These are phyloP conservation scores for Chauna torquata DNA, from an alignment of 2,113 vertebrate species.

Conservation along the genomic window DNA sequence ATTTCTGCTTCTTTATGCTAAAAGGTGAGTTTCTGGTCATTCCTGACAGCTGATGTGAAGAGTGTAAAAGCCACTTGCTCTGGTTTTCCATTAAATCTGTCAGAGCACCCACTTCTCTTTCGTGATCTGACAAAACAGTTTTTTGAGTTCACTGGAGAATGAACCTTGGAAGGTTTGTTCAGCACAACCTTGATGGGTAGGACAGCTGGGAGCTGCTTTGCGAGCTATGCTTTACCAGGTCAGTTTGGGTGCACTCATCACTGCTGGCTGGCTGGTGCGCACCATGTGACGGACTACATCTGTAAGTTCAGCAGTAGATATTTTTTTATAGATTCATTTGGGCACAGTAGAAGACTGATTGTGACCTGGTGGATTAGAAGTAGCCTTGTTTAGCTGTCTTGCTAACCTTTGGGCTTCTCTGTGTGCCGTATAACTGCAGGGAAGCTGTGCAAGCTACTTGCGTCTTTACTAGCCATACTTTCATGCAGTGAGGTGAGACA, in stretches of 20 bases:
- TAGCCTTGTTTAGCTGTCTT: neutral
- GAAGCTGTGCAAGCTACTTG: neutral
- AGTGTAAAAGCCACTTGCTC: neutral
- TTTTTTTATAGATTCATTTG: neutral
- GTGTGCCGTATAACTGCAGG: neutral
- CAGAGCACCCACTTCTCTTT: neutral
- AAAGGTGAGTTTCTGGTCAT: conserved; percentile 33
- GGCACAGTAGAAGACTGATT: neutral
- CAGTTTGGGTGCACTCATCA: neutral
- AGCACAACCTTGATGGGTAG: neutral
- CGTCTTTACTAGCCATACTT: neutral
- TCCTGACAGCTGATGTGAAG: neutral
- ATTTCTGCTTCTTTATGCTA: conserved; percentile 19
- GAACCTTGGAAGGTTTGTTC: neutral
- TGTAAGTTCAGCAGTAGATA: neutral
- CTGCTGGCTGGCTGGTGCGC: neutral
- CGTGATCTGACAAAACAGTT: neutral
- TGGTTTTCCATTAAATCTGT: neutral
- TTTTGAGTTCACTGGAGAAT: neutral
- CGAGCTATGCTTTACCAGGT: neutral
- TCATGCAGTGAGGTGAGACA: neutral
- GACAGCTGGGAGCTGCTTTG: neutral
- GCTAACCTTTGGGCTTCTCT: neutral
- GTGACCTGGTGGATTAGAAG: neutral
- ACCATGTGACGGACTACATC: neutral